phyloP scores from a whole-genome alignment of 2,797 vertebrate genomes.

The Anguilla megastoma region DNA sequence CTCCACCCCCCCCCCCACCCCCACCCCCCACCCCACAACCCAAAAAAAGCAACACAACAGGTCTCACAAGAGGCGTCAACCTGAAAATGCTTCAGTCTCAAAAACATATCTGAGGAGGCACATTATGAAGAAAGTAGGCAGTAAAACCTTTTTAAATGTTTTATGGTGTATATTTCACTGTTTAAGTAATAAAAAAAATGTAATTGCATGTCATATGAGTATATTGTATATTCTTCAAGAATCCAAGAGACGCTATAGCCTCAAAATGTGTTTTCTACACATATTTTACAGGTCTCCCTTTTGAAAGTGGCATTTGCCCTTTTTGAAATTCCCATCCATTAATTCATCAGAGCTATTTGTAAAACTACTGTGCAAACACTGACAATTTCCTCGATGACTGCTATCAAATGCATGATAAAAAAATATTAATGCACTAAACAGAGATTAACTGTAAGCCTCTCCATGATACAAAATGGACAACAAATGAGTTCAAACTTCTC shows the following conservation, averaged over 20 bases:
- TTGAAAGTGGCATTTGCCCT: background rate
- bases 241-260: background rate
- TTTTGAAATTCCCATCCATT: background rate
- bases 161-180: background rate
- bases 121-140: background rate
- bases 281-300: too few relatives aligned
- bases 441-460: background rate
- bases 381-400: background rate
- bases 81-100: background rate
- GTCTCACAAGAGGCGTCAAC: background rate
- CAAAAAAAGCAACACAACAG: background rate
- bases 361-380: background rate
- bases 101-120: background rate
- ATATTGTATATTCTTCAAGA: background rate
- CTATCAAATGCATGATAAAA: background rate
- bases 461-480: background rate
- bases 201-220: background rate
- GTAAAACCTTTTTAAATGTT: background rate
- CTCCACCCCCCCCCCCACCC: slow-evolving; percentile 1
- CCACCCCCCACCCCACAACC: background rate
- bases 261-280: background rate
- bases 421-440: background rate
- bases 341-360: background rate
- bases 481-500: background rate
- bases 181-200: background rate